Percentiles rank a stretch among this genome's conserved stretches.
phyloP scores from a whole-genome alignment of 2,888 invertebrate genomes.

The Ichneumoninae sp. region DNA sequence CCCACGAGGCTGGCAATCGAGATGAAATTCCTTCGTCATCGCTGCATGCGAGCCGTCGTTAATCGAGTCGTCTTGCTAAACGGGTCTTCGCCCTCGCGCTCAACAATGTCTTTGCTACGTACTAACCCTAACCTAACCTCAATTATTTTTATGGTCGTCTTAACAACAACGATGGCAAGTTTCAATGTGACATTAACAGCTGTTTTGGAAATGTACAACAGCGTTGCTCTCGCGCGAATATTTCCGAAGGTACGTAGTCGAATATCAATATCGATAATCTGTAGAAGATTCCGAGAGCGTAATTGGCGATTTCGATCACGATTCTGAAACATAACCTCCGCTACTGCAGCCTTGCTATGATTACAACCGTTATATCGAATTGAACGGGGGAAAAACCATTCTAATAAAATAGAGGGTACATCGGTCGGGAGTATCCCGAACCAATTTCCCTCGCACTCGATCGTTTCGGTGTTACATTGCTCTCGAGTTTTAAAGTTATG shows the following conservation, averaged over 20 bases:
- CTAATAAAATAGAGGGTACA: constrained; percentile 38
- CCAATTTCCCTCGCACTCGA: constrained; percentile 47
- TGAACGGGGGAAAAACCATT: constrained; percentile 44
- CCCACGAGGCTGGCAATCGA: constrained; percentile 39
- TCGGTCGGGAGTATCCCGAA: constrained; percentile 1
- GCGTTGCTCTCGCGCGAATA: not conserved
- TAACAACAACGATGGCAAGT: not conserved
- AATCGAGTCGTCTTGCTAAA: constrained; percentile 54
- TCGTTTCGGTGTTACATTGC: constrained; percentile 62
- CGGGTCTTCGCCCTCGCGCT: constrained; percentile 29
- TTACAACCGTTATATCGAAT: constrained; percentile 42
- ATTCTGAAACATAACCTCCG: constrained; percentile 35
- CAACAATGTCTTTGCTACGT: constrained; percentile 24
- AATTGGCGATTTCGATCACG: constrained; percentile 61
- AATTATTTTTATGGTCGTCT: constrained; percentile 9
- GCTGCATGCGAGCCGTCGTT: constrained; percentile 43
- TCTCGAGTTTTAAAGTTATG: constrained; percentile 56
- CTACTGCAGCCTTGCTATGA: constrained; percentile 41
- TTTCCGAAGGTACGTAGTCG: constrained; percentile 3
- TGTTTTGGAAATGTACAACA: not conserved
- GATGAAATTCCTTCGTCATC: constrained; percentile 53
- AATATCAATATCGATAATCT: not conserved
- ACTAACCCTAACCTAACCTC: not conserved
- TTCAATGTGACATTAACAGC: not conserved
- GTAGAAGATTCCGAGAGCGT: constrained; percentile 1